Conservation (phyloP, 2,113 vertebrate genomes). For the Ramphastos sulfuratus region DNA sequence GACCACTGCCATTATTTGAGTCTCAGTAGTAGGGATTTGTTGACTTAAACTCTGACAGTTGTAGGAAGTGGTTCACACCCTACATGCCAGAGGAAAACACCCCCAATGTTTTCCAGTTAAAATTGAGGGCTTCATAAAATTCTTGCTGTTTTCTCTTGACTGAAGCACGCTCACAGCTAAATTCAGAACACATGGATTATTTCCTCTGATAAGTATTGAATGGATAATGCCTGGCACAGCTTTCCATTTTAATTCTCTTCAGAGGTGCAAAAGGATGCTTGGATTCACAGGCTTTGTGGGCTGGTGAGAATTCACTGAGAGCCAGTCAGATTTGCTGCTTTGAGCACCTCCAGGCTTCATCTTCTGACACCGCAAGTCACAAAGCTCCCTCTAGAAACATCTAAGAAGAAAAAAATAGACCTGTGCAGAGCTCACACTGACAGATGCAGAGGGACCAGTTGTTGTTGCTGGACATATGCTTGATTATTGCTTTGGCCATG, state of each 20-base stretch:
- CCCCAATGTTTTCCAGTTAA: not conserved
- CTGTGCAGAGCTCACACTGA: not conserved
- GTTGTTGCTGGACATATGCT: constrained; percentile 14
- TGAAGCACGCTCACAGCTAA: not conserved
- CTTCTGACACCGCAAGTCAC: not conserved
- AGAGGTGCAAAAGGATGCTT: not conserved
- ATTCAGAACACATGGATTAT: not conserved
- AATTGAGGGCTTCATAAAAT: not conserved
- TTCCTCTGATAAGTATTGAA: not conserved
- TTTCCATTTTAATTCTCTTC: not conserved
- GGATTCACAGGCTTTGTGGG: not conserved
- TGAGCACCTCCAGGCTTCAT: not conserved
- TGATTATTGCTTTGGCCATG: not conserved
- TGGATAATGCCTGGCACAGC: not conserved
- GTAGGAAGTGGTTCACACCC: not conserved
- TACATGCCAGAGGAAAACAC: fast-evolving
- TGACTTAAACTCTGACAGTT: not conserved
- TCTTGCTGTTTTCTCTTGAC: not conserved
- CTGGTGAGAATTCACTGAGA: not conserved
- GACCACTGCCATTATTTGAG: not conserved
- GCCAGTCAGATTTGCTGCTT: not conserved
- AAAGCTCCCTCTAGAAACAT: not conserved
- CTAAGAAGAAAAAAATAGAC: too few species aligned
- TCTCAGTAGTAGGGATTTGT: not conserved
- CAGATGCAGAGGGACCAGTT: not conserved